These are phyloP conservation scores for Sarcoramphus papa DNA, from an alignment of 2,797 vertebrate genomes.

Conservation along the genomic window DNA sequence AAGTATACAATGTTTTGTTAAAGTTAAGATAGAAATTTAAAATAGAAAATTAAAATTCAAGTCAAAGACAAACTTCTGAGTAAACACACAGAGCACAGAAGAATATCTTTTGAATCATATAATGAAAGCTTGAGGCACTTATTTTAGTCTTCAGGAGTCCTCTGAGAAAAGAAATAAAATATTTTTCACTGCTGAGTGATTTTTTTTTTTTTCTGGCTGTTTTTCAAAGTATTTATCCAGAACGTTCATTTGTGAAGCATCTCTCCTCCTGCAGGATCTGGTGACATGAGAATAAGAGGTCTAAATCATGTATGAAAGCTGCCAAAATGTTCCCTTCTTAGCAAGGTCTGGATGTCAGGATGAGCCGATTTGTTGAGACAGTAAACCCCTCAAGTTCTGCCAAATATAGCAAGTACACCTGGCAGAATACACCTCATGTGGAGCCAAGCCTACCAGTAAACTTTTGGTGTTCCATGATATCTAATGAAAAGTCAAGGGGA, in stretches of 20 bases:
- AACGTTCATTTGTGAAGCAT: background rate
- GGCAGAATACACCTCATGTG: conserved; percentile 34
- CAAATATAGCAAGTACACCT: conserved; percentile 36
- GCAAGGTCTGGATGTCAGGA: background rate
- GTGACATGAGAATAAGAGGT: background rate
- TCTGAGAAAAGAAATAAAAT: background rate
- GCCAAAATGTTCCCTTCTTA: conserved; percentile 51
- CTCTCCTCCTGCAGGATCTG: conserved; percentile 47
- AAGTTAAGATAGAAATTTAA: background rate
- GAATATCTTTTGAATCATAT: background rate
- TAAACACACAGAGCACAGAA: background rate
- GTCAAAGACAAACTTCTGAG: conserved; percentile 7
- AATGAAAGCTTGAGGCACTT: background rate
- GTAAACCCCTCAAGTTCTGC: conserved; percentile 43
- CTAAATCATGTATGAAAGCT: conserved; percentile 37
- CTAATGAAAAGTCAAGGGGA: background rate
- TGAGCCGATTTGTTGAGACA: conserved; percentile 8
- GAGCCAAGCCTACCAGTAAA: conserved; percentile 1
- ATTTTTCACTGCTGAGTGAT: background rate
- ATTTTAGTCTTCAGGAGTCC: conserved; percentile 17
- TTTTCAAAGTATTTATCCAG: background rate
- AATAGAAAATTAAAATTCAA: conserved; percentile 5
- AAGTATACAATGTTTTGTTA: background rate
- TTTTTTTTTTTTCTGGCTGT: background rate
- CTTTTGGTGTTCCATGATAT: background rate